Percentiles rank a stretch among this genome's conserved stretches.
Conservation (phyloP, 2,888 invertebrate species). For the Volucella bombylans region DNA sequence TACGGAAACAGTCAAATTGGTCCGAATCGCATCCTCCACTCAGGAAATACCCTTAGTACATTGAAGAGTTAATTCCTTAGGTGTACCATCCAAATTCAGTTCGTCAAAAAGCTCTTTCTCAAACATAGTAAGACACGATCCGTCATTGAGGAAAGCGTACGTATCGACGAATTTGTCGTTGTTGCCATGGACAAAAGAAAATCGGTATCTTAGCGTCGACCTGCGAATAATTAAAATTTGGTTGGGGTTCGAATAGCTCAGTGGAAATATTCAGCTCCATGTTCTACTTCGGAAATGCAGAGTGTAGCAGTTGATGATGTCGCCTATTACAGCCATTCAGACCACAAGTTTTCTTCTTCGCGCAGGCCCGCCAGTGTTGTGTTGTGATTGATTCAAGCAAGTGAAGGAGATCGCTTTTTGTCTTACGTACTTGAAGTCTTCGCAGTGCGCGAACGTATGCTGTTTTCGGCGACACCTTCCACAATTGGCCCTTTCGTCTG, state of each 20-base stretch:
- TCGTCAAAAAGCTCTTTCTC: slow-evolving; percentile 1
- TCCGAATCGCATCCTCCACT: slow-evolving; percentile 22
- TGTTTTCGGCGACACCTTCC: too few species aligned
- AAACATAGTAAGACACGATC: slow-evolving; percentile 2
- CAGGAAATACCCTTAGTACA: slow-evolving; percentile 22
- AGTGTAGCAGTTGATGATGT: too few species aligned
- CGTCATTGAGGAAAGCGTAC: slow-evolving; percentile 27
- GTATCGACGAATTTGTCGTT: slow-evolving; percentile 11
- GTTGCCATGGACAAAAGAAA: too few species aligned
- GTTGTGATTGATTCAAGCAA: background rate
- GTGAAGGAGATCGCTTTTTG: background rate
- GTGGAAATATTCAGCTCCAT: too few species aligned
- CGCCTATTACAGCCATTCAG: too few species aligned
- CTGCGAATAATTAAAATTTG: too few species aligned
- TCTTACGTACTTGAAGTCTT: too few species aligned
- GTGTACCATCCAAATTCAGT: background rate
- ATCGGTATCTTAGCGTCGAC: background rate
- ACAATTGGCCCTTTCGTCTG: too few species aligned
- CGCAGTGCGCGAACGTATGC: too few species aligned
- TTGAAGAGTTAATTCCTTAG: slow-evolving; percentile 21
- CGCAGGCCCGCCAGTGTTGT: background rate
- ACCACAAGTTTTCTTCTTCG: background rate
- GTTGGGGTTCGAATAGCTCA: too few species aligned
- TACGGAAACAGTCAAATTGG: background rate
- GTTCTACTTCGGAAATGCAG: too few species aligned